Evolutionary conservation across 2,797 vertebrate genomes (phyloP), one percentile per base, ranked within the genome.

Genomic region (Cryptoprocta ferox): DNA sequence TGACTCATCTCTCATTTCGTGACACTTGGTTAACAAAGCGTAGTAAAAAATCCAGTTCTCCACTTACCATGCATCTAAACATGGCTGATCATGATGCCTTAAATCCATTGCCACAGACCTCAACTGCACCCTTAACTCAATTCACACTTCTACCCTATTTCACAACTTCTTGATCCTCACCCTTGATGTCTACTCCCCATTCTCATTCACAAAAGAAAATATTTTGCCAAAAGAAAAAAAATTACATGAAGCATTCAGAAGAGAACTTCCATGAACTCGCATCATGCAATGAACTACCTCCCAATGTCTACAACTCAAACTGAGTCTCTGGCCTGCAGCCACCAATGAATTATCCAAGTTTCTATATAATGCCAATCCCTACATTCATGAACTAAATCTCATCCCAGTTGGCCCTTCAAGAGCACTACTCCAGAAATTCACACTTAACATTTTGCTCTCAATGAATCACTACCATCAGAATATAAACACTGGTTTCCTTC

Each of bases 121-220:
- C 65, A 63, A 66, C 0, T 63, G 48, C 53, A 95, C 48, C 66
- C 68, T 16, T 56, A 73, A 56, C 37, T 68, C 68, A 39, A 45
- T 1, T 79, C 35, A 61, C 48, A 18, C 48, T 85, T 68, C 30
- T n/a, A 48, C 19, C 89, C 68, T 42, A 28, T 78, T 76, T 75
- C 90, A 90, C 30, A 91, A 26, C 53, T 93, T 89, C 91, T 48
- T 61, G 37, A 75, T 71, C 89, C 59, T 92, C 84, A 95, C n/a
- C 12, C 63, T 68, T 81, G 42, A 30, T 11, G 18, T 28, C 21
- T 56, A 70, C 71, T 90, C 66, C 68, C 48, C 19, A 45, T 39
- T 35, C 42, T 80, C 76, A 48, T 13, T 93, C 70, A 90, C 1
- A 82, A 24, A 56, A 56, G 56, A 56, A 56, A 56, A 56, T 71